Conservation (phyloP, 2,113 vertebrate genomes). For the Lamprologus sp. region DNA sequence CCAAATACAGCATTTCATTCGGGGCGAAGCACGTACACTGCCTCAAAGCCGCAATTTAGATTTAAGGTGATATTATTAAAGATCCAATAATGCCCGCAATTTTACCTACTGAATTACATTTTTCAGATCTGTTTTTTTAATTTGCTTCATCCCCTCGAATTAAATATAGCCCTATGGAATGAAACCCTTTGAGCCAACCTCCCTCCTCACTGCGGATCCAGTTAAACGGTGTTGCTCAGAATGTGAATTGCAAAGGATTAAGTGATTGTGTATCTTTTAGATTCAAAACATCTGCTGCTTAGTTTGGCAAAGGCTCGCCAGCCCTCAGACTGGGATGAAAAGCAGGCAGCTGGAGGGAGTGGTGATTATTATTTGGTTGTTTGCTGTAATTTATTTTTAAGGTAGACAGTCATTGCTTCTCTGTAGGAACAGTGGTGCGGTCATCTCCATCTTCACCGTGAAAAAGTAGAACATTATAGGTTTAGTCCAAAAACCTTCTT, state of each 20-base stretch:
- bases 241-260: slow-evolving; percentile 14
- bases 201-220: not conserved
- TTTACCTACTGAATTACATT: not conserved
- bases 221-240: not conserved
- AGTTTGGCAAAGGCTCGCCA: not conserved
- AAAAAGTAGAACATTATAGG: fast-evolving
- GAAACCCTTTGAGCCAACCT: not conserved
- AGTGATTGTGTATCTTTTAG: slow-evolving; percentile 22
- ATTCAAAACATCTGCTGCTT: slow-evolving; percentile 51
- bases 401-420: not conserved
- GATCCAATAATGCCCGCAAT: not conserved
- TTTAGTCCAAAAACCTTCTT: not conserved
- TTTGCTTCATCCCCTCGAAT: not conserved
- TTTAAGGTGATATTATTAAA: not conserved
- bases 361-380: not conserved
- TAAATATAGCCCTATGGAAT: not conserved
- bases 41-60: not conserved
- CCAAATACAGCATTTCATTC: not conserved
- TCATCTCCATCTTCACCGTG: not conserved
- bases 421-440: not conserved
- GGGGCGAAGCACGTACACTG: not conserved
- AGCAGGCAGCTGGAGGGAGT: not conserved
- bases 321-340: not conserved
- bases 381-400: not conserved
- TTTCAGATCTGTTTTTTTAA: not conserved